Evolutionary conservation across 2,797 vertebrate species (phyloP).

Genomic region (Potorous gilbertii): DNA sequence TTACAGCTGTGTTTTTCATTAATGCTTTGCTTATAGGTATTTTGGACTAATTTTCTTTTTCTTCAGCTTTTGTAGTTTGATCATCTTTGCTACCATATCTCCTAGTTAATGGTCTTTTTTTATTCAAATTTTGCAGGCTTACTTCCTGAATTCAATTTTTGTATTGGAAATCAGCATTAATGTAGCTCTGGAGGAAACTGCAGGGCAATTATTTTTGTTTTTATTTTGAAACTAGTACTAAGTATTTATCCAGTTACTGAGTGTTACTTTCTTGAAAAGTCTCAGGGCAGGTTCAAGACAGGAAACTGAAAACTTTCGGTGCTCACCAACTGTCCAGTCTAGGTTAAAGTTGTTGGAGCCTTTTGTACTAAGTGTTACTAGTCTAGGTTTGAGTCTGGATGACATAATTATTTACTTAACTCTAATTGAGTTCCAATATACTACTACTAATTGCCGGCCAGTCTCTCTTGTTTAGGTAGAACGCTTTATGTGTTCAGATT

Average conservation of each 20-base stretch:
- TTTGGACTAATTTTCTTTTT: background rate
- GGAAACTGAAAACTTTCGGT: background rate
- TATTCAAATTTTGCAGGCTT: background rate
- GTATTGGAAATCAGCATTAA: background rate
- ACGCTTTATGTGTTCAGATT: background rate
- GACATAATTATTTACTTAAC: background rate
- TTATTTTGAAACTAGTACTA: background rate
- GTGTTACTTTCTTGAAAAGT: background rate
- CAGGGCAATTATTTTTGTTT: background rate
- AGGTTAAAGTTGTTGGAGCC: background rate
- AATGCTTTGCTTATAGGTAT: background rate
- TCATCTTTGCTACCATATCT: background rate
- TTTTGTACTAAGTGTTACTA: background rate
- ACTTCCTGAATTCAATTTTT: background rate
- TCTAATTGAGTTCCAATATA: background rate
- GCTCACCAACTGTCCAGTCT: background rate
- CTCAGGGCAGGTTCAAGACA: background rate
- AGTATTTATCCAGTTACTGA: background rate
- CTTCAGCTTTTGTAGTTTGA: background rate
- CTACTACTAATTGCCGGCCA: background rate
- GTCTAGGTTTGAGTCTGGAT: background rate
- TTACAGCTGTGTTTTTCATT: background rate
- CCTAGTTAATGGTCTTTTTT: background rate
- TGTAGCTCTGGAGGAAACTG: background rate
- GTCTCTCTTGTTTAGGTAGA: background rate